These are phyloP conservation scores for Sarcophaga variegata DNA, from an alignment of 2,888 invertebrate species.

Conservation along the genomic window DNA sequence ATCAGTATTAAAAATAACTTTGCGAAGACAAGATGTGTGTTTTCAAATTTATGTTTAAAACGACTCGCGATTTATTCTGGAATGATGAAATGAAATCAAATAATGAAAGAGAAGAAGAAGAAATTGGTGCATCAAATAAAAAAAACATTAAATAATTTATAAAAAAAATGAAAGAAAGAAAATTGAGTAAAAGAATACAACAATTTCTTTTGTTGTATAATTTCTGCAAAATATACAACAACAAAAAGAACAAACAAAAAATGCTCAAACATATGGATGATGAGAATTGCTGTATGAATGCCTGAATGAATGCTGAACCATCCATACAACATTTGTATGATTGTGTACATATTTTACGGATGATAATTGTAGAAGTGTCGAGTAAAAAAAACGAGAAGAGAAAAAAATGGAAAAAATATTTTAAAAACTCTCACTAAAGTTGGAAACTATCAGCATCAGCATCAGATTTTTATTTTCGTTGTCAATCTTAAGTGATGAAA, in stretches of 20 bases:
- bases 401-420: background rate
- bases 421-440: constrained; percentile 4
- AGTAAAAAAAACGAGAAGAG: background rate
- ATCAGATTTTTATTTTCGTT: constrained; percentile 4
- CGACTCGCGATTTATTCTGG: constrained; percentile 38
- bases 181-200: constrained; percentile 11
- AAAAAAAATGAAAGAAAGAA: background rate
- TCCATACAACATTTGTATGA: background rate
- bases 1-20: constrained; percentile 54
- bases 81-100: no score
- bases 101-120: background rate
- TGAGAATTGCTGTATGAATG: background rate
- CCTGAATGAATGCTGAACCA: background rate
- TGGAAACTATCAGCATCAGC: background rate
- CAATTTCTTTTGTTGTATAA: constrained; percentile 57
- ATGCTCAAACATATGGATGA: background rate
- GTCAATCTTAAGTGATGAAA: constrained; percentile 12
- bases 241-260: no score
- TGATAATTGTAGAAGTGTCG: constrained; percentile 38
- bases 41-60: constrained; percentile 23
- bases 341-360: background rate
- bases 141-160: background rate
- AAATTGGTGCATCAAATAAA: constrained; percentile 52
- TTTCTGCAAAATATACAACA: constrained; percentile 39
- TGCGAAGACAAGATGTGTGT: constrained; percentile 49